Conservation (phyloP, 2,113 vertebrate species). For the Campylorhamphus procurvoides region DNA sequence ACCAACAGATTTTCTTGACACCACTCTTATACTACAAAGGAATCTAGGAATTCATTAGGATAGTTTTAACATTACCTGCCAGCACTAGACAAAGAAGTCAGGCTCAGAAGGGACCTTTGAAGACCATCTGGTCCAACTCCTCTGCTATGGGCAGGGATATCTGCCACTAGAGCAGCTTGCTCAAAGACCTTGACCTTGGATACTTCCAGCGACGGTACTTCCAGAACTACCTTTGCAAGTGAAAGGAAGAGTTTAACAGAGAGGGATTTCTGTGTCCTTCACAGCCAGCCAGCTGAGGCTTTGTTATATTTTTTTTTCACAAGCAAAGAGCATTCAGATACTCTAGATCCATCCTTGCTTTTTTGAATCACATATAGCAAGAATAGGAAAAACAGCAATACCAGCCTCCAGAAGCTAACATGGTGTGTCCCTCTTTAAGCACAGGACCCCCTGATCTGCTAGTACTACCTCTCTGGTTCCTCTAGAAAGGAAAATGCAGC, state of each 20-base stretch:
- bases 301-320: background rate
- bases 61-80: background rate
- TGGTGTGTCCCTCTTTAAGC: background rate
- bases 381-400: background rate
- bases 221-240: background rate
- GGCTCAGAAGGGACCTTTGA: background rate
- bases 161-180: background rate
- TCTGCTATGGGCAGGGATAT: background rate
- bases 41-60: background rate
- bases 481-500: background rate
- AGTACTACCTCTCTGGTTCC: background rate
- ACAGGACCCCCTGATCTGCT: background rate
- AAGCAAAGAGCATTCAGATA: background rate
- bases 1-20: background rate
- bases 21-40: background rate
- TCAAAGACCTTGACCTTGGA: background rate
- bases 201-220: background rate
- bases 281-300: background rate
- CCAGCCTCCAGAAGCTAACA: background rate
- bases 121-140: background rate
- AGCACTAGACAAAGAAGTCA: background rate
- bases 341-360: background rate
- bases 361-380: background rate
- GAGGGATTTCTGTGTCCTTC: background rate
- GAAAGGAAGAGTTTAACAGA: background rate